These are phyloP conservation scores for Catocala fraxini DNA, from an alignment of 2,888 invertebrate genomes.

Conservation along the genomic window DNA sequence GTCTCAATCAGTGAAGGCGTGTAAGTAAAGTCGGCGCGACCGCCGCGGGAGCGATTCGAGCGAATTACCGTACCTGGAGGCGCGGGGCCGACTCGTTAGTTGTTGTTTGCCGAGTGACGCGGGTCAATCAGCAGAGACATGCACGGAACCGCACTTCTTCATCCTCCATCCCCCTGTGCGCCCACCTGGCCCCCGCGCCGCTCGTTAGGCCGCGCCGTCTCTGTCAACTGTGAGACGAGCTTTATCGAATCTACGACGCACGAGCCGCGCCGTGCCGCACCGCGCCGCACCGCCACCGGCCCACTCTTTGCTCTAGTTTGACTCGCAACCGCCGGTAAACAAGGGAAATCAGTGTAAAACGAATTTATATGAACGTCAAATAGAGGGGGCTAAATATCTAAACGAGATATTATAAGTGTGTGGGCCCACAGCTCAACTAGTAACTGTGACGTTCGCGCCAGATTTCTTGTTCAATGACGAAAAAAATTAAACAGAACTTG, in stretches of 20 bases:
- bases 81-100: slow-evolving; percentile 86
- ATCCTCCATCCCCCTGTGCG: slow-evolving; percentile 59
- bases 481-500: slow-evolving; percentile 25
- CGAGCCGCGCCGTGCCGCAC: slow-evolving; percentile 78
- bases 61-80: slow-evolving; percentile 82
- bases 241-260: slow-evolving; percentile 88
- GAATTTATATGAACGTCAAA: slow-evolving; percentile 78
- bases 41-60: slow-evolving; percentile 81
- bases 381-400: slow-evolving; percentile 57
- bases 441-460: neutral
- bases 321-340: slow-evolving; percentile 83
- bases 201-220: slow-evolving; percentile 85
- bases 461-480: slow-evolving; percentile 8
- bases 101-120: slow-evolving; percentile 88
- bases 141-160: slow-evolving; percentile 88
- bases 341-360: slow-evolving; percentile 84
- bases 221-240: slow-evolving; percentile 86
- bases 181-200: slow-evolving; percentile 61
- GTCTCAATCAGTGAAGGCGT: slow-evolving; percentile 83
- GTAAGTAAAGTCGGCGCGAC: slow-evolving; percentile 78
- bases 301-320: slow-evolving; percentile 82
- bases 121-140: slow-evolving; percentile 88
- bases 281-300: slow-evolving; percentile 57
- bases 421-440: slow-evolving; percentile 13
- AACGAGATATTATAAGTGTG: slow-evolving; percentile 38